Conservation (phyloP, 2,888 invertebrate species). For the Lasioglossum villosulum region DNA sequence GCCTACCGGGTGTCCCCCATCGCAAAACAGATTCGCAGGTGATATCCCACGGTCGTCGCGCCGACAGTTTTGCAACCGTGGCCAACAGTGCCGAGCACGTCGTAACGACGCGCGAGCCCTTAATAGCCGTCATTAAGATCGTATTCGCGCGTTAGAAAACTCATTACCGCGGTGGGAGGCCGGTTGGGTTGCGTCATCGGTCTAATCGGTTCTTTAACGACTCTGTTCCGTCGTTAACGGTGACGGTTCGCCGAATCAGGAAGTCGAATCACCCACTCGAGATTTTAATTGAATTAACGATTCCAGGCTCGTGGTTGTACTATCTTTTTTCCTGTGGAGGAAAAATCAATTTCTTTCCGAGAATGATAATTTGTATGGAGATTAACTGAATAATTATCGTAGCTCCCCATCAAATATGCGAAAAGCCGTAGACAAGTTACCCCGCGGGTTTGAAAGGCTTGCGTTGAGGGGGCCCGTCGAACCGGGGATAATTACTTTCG, state of each 20-base stretch:
- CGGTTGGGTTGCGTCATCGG: background rate
- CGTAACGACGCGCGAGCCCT: slow-evolving; percentile 9
- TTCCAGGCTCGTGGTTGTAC: too few relatives aligned
- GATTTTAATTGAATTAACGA: background rate
- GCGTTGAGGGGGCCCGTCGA: background rate
- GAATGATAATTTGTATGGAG: background rate
- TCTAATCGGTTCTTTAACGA: slow-evolving; percentile 11
- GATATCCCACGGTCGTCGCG: background rate
- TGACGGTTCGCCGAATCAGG: background rate
- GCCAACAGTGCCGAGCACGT: background rate
- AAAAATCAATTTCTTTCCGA: background rate
- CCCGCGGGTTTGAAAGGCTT: background rate
- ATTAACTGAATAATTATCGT: background rate
- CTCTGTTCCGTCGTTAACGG: slow-evolving; percentile 7
- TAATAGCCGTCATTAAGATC: slow-evolving; percentile 25
- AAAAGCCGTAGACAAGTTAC: background rate
- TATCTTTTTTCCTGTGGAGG: too few relatives aligned
- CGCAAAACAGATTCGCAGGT: slow-evolving; percentile 15
- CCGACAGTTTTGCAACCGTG: background rate
- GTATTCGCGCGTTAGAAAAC: slow-evolving; percentile 29
- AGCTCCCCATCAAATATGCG: background rate
- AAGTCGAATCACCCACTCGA: background rate
- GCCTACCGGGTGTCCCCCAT: slow-evolving; percentile 26
- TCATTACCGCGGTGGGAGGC: slow-evolving; percentile 15
- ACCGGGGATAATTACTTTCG: slow-evolving; percentile 36